Evolutionary conservation across 2,797 vertebrate genomes (phyloP), one percentile per base, ranked within the genome.

Genomic region (Pangasius macronema): DNA sequence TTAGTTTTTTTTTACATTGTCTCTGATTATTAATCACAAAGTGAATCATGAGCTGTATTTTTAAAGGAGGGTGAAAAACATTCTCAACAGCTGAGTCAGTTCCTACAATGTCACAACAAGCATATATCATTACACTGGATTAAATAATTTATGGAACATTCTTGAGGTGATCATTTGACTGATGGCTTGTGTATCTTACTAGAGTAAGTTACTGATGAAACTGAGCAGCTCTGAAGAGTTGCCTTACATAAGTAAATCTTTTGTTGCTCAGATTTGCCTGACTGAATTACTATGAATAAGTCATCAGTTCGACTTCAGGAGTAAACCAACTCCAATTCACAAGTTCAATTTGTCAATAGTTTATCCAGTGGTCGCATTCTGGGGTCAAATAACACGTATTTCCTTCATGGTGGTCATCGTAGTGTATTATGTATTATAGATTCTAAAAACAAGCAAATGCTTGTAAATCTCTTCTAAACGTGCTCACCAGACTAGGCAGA

Each of bases 231-330:
- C n/a, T 82, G n/a, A 70, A 86, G 42, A 53, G 76, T 76, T 30
- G 65, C 82, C 59, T 79, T 65, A 80, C 57, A 65, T 53, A 36
- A 88, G 73, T 86, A 72, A 51, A 73, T n/a, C 76, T 85, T 81
- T 79, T 86, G 42, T 83, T 63, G 61, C 59, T 85, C n/a, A 73
- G 87, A 88, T 89, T 76, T 82, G 86, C 36, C 77, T 91, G 84
- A 91, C 72, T 86, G 81, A 84, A 90, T 93, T 81, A 85, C 82
- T 84, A 83, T 88, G 33, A 89, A 89, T 83, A 88, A 89, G 80
- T 90, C 59, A 89, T 77, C 55, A 85, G 59, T 86, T 85, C 81
- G 83, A 85, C 63, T 85, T 70, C 51, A 86, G 53, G 79, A 87
- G 86, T 79, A 88, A 90, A 84, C 73, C 79, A 87, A 81, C 59